Base-by-base conservation (phyloP, 2,113 vertebrate genomes). In the Ceyx melanurus region DNA sequence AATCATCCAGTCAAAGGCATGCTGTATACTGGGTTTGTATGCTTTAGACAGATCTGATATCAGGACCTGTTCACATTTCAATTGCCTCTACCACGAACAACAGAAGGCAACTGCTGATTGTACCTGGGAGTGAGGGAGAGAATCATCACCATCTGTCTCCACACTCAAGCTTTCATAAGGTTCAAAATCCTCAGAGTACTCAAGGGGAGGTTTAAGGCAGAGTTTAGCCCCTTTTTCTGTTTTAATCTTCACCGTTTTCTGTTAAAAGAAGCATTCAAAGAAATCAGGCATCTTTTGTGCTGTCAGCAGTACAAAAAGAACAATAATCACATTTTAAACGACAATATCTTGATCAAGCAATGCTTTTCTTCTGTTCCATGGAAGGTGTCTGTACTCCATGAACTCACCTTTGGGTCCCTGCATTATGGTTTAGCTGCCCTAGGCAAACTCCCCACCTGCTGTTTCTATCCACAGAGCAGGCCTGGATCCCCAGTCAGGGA, bases 171-270 rank as follows among this genome's bases (percentile, higher is more conserved):
- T 98, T 90, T 98, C 97, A 78, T 92, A 97, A 11, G 95, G 93
- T 93, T 99, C 98, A 97, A 98, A 98, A 90, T 99, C 98, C 31
- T 99, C 98, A 3, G 98, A 96, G 96, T 97, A 99, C 66, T 90
- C 92, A 35, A 82, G 84, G 85, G 98, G 98, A 57, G 99, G 98
- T 22, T 96, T 95, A 43, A 99, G 82, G 64, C 95, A 95, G 85
- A 99, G 95, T 89, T 94, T 96, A 3, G 61, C 56, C 61, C 99
- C 99, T 21, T 94, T 84, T 95, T 99, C 98, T 31, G 98, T 98
- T 96, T 98, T 98, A 97, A 99, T 99, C 28, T 97, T 97, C 95
- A 99, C 96, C 2, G 98, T 97, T 94, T 98, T 97, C 99, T 99
- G 93, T 25, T 46, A 92, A 73, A 62, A 81, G 78, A 86, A 92